A percentile compares a stretch with the other conserved stretches of the same genome.
These are phyloP conservation scores for Mimas tiliae DNA, from an alignment of 2,888 invertebrate genomes.

Conservation along the genomic window DNA sequence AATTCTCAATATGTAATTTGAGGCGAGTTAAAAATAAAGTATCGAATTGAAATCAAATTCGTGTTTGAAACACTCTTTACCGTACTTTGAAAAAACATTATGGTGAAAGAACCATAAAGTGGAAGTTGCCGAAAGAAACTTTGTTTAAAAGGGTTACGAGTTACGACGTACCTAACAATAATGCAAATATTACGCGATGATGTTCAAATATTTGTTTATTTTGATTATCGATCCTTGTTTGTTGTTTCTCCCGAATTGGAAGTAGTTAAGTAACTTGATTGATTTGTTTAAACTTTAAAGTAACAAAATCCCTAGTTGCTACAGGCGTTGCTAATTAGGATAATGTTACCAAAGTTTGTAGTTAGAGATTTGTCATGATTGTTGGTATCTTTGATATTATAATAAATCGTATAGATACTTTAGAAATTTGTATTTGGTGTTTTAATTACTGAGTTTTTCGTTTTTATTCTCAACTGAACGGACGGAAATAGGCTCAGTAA, in stretches of 20 bases:
- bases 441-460: too few relatives aligned
- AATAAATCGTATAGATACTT: background rate
- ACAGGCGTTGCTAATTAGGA: background rate
- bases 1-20: background rate
- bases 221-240: constrained; percentile 6
- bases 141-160: constrained; percentile 4
- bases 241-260: background rate
- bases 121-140: constrained; percentile 10
- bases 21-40: too few relatives aligned
- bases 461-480: too few relatives aligned
- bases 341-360: constrained; percentile 7
- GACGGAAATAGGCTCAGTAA: too few relatives aligned
- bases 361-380: background rate
- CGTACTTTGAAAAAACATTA: background rate
- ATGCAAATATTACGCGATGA: constrained; percentile 44
- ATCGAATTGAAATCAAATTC: background rate
- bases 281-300: constrained; percentile 3
- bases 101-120: constrained; percentile 5
- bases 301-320: background rate
- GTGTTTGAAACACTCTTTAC: constrained; percentile 1
- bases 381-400: background rate
- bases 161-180: constrained; percentile 31
- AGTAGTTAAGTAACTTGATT: constrained; percentile 12
- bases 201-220: background rate
- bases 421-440: background rate